Evolutionary conservation across 30 jellyfish, hydroid and myxozoan genomes (phyloP).

Genomic region (Turritopsis dohrnii): DNA sequence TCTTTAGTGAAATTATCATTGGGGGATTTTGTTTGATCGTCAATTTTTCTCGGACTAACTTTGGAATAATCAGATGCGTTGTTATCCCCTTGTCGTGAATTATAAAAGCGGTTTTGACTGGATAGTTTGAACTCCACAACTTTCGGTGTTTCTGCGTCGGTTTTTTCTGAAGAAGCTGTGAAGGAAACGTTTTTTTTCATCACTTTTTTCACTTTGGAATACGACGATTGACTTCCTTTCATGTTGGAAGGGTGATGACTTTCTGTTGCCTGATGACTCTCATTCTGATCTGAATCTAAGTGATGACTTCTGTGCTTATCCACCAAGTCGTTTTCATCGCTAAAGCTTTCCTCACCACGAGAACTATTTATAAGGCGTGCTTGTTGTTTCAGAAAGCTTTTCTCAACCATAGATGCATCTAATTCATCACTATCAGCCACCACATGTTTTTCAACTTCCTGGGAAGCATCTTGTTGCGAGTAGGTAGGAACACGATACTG

Average conservation of each 20-base stretch:
- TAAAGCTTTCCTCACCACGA: background rate
- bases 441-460: background rate
- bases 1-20: background rate
- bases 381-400: background rate
- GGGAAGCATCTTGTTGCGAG: background rate
- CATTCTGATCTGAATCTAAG: background rate
- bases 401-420: background rate
- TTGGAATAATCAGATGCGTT: background rate
- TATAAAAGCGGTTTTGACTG: slow-evolving; percentile 5
- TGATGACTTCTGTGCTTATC: background rate
- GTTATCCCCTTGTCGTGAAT: background rate
- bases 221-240: background rate
- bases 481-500: background rate
- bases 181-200: background rate
- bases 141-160: background rate
- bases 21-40: background rate
- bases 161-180: background rate
- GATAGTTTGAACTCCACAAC: slow-evolving; percentile 4
- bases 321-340: background rate
- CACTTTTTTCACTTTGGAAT: background rate
- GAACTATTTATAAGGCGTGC: background rate
- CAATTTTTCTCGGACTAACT: background rate
- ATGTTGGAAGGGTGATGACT: background rate
- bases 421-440: background rate
- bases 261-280: background rate